A percentile compares a stretch with the other conserved stretches of the same genome.
Evolutionary conservation across 1,140 invertebrate genomes (phyloP).

Genomic region (Anthonomus grandis): DNA sequence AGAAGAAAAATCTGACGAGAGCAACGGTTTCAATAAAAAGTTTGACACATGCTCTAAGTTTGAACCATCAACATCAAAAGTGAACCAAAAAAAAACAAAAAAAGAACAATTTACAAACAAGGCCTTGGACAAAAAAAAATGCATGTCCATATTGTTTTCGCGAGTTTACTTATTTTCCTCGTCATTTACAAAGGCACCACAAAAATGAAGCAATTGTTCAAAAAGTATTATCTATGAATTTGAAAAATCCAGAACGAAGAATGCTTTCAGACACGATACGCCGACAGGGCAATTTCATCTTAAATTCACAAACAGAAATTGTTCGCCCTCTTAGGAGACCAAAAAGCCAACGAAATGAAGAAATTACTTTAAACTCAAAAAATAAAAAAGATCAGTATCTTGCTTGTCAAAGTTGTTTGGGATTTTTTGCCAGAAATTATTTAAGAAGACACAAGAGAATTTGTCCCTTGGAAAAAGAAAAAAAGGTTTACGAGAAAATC

Average conservation of each 20-base stretch:
- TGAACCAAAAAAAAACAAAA: too few relatives aligned
- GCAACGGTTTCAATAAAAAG: not conserved
- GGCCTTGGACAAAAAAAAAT: slow-evolving; percentile 28
- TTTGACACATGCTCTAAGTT: not conserved
- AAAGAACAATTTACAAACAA: slow-evolving; percentile 14
- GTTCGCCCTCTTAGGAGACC: slow-evolving; percentile 21
- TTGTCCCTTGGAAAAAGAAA: slow-evolving; percentile 7
- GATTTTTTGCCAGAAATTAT: slow-evolving; percentile 24
- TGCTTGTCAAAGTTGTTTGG: slow-evolving; percentile 16
- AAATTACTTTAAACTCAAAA: not conserved
- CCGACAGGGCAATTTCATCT: slow-evolving; percentile 23
- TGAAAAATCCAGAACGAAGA: slow-evolving; percentile 20
- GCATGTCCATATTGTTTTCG: slow-evolving; percentile 23
- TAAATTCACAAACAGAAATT: slow-evolving; percentile 6
- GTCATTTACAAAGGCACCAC: slow-evolving; percentile 27
- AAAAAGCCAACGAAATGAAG: slow-evolving; percentile 6
- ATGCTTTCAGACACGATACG: slow-evolving; percentile 17
- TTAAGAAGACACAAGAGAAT: slow-evolving; percentile 18
- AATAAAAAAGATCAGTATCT: slow-evolving; percentile 16
- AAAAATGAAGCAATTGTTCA: slow-evolving; percentile 24
- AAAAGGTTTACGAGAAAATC: slow-evolving; percentile 7
- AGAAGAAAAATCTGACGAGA: not conserved
- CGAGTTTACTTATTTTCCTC: slow-evolving; percentile 27
- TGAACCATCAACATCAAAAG: not conserved
- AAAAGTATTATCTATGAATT: slow-evolving; percentile 13